Base-by-base conservation (phyloP, 2,888 invertebrate genomes). In the Eilema sororculum region DNA sequence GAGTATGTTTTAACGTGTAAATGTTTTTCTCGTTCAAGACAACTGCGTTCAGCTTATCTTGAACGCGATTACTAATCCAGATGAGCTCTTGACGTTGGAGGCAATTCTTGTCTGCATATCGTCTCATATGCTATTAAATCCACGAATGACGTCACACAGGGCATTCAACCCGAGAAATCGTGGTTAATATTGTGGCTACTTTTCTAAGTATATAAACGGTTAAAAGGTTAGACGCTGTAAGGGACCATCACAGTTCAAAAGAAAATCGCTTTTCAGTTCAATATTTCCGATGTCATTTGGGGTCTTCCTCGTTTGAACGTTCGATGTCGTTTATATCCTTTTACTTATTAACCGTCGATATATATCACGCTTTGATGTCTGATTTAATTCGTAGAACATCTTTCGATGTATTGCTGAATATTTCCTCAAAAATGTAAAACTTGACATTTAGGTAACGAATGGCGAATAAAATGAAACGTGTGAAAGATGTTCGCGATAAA, bases 141-240 rank as follows among this genome's bases (percentile, higher is more conserved):
- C 58, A 59, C 59, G 57, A 52, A 62, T 62, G 68, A 68, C 68
- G 68, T 68, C 68, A 68, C n/a, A 68, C 12, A n/a, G 52, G 61
- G 4, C 68, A 62, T 68, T 68, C 59, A 62, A 61, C 68, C 20
- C 30, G 8, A 30, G 30, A 60, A 30, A 60, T 60, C 28, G n/a
- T 60, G 20, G 28, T 60, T 16, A 30, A 60, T 60, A 20, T 30
- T 30, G 10, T 30, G 28, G 28, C 58, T 25, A 58, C 60, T 60
- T 9, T 60, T 52, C 52, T 52, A n/a, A n/a, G n/a, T n/a, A 52
- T 9, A 52, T 41, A 13, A 4, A 41, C 13, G 10, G 37, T 41
- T 16, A 3, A 41, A 41, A 41, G 41, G 16, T 16, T 37, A 16
- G 9, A 16, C 10, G 37, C 4, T 41, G 16, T 41, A 16, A 41